Conservation (phyloP, 2,888 invertebrate species). For the Gonocerus acuteangulatus region DNA sequence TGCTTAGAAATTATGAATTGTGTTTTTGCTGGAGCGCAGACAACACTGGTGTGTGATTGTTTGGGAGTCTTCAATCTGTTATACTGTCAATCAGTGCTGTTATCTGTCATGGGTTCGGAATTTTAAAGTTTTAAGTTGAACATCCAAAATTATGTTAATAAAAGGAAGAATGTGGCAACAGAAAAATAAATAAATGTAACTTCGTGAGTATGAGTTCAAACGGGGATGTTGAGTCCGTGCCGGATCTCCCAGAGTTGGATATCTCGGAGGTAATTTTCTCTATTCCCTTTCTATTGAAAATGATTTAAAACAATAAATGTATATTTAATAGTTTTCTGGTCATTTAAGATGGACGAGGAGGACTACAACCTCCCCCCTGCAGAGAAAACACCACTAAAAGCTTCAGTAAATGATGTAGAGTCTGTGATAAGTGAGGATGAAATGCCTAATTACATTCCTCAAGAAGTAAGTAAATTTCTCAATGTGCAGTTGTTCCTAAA, state of each 20-base stretch:
- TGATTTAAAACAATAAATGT: too few species aligned
- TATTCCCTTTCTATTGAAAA: too few species aligned
- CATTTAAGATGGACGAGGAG: constrained; percentile 64
- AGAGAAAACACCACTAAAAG: constrained; percentile 65
- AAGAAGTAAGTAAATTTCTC: constrained; percentile 33
- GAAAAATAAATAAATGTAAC: background rate
- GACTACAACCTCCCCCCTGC: constrained; percentile 75
- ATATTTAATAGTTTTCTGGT: background rate
- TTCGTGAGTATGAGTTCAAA: constrained; percentile 28
- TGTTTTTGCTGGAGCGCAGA: too few species aligned
- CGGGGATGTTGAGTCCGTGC: constrained; percentile 30
- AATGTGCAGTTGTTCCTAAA: too few species aligned
- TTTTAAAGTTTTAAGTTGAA: too few species aligned
- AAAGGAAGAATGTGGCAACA: too few species aligned
- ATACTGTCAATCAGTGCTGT: too few species aligned
- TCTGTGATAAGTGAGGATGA: constrained; percentile 40
- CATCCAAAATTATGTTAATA: too few species aligned
- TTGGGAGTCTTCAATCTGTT: too few species aligned
- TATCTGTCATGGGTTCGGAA: too few species aligned
- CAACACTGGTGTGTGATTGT: too few species aligned
- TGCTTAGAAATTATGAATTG: too few species aligned
- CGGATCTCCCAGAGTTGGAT: constrained; percentile 30
- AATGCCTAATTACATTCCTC: constrained; percentile 34
- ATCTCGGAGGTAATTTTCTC: constrained; percentile 29
- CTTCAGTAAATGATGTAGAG: constrained; percentile 64